Percentiles rank a stretch among this genome's conserved stretches.
phyloP scores from a whole-genome alignment of 2,797 vertebrate species.

The Melopsittacus undulatus region DNA sequence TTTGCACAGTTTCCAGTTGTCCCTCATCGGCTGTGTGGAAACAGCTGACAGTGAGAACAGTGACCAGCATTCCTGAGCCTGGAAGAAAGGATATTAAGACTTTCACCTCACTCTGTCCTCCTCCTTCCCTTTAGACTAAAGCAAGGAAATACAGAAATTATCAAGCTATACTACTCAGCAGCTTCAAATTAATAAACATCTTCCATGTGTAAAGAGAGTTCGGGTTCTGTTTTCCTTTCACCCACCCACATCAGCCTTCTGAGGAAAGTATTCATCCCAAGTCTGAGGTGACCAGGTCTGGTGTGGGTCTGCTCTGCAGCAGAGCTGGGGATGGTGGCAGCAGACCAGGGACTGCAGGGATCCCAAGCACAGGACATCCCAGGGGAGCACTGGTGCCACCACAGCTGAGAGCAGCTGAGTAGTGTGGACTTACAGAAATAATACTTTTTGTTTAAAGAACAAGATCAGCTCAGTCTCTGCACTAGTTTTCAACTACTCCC shows the following conservation, averaged over 20 bases:
- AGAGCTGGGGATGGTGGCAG: background rate
- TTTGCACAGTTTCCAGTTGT: background rate
- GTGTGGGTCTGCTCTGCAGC: background rate
- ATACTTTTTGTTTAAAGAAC: background rate
- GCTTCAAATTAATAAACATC: background rate
- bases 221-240: background rate
- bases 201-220: background rate
- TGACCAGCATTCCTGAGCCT: background rate
- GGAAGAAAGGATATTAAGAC: background rate
- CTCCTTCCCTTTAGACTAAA: background rate
- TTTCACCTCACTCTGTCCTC: background rate
- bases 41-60: background rate
- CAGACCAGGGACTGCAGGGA: background rate
- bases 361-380: background rate
- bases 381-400: background rate
- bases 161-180: background rate
- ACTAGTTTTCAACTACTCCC: background rate
- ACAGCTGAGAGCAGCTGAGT: background rate
- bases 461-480: too few species aligned
- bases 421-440: background rate
- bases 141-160: background rate
- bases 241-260: background rate
- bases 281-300: background rate
- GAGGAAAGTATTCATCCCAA: background rate
- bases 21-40: background rate